Evolutionary conservation across 2,888 invertebrate genomes (phyloP).

Genomic region (Schrankia costaestrigalis): DNA sequence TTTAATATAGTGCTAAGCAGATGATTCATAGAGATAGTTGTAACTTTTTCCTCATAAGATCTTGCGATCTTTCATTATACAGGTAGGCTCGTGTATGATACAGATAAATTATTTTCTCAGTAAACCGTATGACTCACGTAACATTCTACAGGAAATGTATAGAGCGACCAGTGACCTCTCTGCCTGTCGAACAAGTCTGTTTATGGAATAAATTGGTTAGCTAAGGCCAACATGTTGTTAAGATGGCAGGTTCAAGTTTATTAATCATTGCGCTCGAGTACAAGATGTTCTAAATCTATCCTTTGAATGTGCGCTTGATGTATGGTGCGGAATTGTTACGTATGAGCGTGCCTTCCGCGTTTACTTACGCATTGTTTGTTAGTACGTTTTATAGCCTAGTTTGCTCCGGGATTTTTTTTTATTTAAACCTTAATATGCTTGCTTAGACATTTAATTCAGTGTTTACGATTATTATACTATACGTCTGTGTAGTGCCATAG

Average conservation of each 20-base stretch:
- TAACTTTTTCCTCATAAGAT: too few relatives aligned
- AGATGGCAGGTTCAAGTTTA: conserved; percentile 24
- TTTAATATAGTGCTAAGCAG: too few relatives aligned
- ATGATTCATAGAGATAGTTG: too few relatives aligned
- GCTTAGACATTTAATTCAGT: too few relatives aligned
- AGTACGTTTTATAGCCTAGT: too few relatives aligned
- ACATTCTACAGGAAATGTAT: conserved; percentile 42
- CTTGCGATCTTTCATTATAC: too few relatives aligned
- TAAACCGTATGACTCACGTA: conserved; percentile 27
- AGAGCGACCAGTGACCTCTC: conserved; percentile 47
- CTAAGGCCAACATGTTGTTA: conserved; percentile 54
- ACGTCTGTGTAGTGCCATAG: too few relatives aligned
- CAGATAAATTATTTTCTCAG: too few relatives aligned
- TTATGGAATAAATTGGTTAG: conserved; percentile 54
- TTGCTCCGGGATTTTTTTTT: too few relatives aligned
- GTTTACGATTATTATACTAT: too few relatives aligned
- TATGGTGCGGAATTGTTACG: conserved; percentile 28
- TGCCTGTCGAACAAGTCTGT: conserved; percentile 28
- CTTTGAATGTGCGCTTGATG: conserved; percentile 20
- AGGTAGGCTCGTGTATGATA: too few relatives aligned
- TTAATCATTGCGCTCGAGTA: conserved; percentile 27
- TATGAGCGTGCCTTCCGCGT: conserved; percentile 55
- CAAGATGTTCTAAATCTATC: conserved; percentile 47
- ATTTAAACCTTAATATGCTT: too few relatives aligned
- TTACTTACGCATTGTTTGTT: conserved; percentile 39